A percentile compares a stretch with the other conserved stretches of the same genome.
Evolutionary conservation across 1,140 invertebrate genomes (phyloP).

Genomic region (Chrysoperla carnea): DNA sequence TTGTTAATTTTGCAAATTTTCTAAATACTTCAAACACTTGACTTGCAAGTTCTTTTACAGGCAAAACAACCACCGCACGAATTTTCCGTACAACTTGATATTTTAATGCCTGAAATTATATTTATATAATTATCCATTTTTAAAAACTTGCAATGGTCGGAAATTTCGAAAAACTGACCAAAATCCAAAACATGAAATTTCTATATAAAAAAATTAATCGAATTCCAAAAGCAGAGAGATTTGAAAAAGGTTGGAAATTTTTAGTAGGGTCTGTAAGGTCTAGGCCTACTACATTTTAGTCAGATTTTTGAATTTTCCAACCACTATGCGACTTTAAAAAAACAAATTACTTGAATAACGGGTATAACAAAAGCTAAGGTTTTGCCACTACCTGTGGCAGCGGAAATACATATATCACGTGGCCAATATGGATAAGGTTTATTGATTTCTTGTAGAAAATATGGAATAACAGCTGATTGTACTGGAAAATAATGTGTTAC

Average conservation of each 20-base stretch:
- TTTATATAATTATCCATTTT: too few species aligned
- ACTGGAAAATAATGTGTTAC: conserved; percentile 72
- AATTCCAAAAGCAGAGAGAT: too few species aligned
- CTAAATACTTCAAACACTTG: conserved; percentile 79
- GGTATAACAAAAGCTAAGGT: conserved; percentile 89
- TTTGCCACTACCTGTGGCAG: conserved; percentile 96
- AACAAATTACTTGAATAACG: conserved; percentile 50
- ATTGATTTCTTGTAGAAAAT: conserved; percentile 44
- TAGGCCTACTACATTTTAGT: too few species aligned
- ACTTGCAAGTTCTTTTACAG: conserved; percentile 76
- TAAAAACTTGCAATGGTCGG: too few species aligned
- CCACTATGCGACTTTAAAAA: too few species aligned
- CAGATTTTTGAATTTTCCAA: too few species aligned
- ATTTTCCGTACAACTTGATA: conserved; percentile 34
- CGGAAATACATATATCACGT: conserved; percentile 88
- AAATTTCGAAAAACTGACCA: too few species aligned
- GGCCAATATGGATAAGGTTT: conserved; percentile 42
- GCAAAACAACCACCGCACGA: conserved; percentile 73
- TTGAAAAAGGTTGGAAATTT: too few species aligned
- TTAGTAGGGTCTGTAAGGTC: too few species aligned
- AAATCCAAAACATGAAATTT: too few species aligned
- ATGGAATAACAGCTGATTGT: conserved; percentile 71
- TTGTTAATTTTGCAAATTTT: conserved; percentile 49
- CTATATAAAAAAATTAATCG: too few species aligned
- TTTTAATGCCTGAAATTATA: conserved; percentile 21